phyloP scores from a whole-genome alignment of 2,113 vertebrate genomes.

The Sorex fumeus region DNA sequence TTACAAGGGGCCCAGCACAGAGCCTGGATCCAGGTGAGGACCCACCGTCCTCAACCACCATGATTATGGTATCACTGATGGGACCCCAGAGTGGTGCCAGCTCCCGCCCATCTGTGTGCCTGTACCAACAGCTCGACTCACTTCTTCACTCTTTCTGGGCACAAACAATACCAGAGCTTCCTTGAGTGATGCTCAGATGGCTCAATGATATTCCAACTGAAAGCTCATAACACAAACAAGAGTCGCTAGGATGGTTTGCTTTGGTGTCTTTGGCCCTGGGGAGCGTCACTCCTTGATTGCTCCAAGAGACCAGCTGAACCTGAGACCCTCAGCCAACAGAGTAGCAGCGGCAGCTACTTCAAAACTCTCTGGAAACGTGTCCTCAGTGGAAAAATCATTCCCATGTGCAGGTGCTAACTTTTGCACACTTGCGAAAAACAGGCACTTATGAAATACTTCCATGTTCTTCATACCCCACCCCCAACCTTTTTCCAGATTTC shows the following conservation, averaged over 20 bases:
- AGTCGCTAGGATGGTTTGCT: background rate
- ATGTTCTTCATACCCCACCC: background rate
- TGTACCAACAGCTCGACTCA: background rate
- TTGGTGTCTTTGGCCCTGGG: background rate
- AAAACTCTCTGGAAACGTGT: background rate
- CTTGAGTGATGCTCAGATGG: background rate
- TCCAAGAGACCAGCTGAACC: background rate
- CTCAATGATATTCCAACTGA: background rate
- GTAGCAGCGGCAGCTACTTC: background rate
- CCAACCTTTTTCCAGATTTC: background rate
- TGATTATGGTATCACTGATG: rapidly evolving
- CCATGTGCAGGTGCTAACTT: constrained; percentile 4
- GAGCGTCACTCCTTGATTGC: background rate
- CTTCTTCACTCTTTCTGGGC: background rate
- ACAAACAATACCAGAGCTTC: background rate
- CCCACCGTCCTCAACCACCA: rapidly evolving
- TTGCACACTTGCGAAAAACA: background rate
- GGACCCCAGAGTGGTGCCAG: background rate
- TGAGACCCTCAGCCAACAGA: background rate
- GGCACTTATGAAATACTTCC: background rate
- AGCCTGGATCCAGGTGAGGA: background rate
- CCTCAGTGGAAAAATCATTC: background rate
- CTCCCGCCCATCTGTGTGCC: background rate
- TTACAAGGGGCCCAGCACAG: background rate
- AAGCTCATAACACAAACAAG: background rate